Base-by-base conservation (phyloP, 2,888 invertebrate genomes). In the Caenorhabditis angaria region DNA sequence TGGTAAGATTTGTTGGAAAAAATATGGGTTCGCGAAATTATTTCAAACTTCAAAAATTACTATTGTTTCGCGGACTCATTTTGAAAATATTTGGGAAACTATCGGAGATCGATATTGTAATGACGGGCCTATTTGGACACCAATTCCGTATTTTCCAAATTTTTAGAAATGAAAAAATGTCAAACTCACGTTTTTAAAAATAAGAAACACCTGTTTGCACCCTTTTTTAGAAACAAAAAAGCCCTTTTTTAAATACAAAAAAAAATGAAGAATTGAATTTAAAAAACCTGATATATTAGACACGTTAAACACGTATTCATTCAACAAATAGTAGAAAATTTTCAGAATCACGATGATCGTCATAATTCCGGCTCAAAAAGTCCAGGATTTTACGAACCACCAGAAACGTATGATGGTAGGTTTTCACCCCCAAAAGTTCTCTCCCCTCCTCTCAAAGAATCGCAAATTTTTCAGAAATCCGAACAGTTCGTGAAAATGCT, bases 381-480 rank as follows among this genome's bases (percentile, higher is more conserved):
- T 27, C 54, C 54, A 18, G 54, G 8, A 8, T 54, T 27, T 54
- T 10, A 48, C 10, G 5, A 8, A 18, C 14, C 10, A 5, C 12
- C 48, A 5, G n/a, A 48, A 18, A n/a, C 5, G 10, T n/a, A 14
- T 48, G 12, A 48, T 5, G n/a, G 48, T 48, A 48, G 48, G 48
- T 14, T 48, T 10, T 48, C n/a, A 5, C n/a, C n/a, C n/a, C n/a
- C n/a, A n/a, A n/a, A n/a, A n/a, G n/a, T n/a, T n/a, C n/a, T n/a
- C n/a, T n/a, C n/a, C n/a, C n/a, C n/a, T n/a, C n/a, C n/a, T n/a
- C n/a, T n/a, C n/a, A n/a, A n/a, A n/a, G n/a, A n/a, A n/a, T n/a
- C n/a, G n/a, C n/a, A n/a, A n/a, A n/a, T n/a, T 48, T 48, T 48
- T 48, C 48, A 48, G 48, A 8, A n/a, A 48, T 48, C n/a, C 8